phyloP scores from a whole-genome alignment of 2,797 vertebrate genomes.

The Melanogrammus aeglefinus region DNA sequence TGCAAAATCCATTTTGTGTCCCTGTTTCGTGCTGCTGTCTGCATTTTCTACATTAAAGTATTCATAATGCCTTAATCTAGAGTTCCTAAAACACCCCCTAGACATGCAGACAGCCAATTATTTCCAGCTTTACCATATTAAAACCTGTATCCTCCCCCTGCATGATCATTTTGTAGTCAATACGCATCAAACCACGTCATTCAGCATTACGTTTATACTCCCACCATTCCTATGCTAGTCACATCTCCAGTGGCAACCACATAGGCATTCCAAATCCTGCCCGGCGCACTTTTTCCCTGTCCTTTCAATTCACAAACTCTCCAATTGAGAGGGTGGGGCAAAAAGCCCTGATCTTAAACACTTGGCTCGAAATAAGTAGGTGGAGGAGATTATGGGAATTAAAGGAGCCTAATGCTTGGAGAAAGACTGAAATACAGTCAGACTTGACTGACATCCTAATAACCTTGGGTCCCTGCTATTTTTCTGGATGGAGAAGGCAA shows the following conservation, averaged over 20 bases:
- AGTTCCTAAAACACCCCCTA: background rate
- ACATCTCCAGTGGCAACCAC: slow-evolving; percentile 16
- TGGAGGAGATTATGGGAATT: slow-evolving; percentile 6
- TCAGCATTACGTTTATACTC: slow-evolving; percentile 26
- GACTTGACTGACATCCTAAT: slow-evolving; percentile 20
- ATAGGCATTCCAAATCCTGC: slow-evolving; percentile 14
- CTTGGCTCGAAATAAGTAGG: background rate
- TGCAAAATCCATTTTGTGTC: background rate
- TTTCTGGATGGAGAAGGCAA: slow-evolving; percentile 10
- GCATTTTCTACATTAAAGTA: slow-evolving; percentile 1
- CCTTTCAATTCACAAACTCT: slow-evolving; percentile 20
- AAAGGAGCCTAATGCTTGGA: background rate
- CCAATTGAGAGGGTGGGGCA: slow-evolving; percentile 34
- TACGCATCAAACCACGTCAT: slow-evolving; percentile 27
- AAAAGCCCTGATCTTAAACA: slow-evolving; percentile 5
- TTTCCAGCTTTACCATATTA: slow-evolving; percentile 10
- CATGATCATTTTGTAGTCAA: slow-evolving; percentile 9
- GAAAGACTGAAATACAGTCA: slow-evolving; percentile 5
- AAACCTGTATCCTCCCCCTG: slow-evolving; percentile 17
- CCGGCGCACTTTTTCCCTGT: slow-evolving; percentile 15
- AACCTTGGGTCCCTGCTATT: slow-evolving; percentile 8
- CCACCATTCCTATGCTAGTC: slow-evolving; percentile 29
- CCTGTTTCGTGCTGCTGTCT: background rate
- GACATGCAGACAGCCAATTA: background rate
- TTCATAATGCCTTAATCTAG: background rate